phyloP scores from a whole-genome alignment of 1,140 invertebrate species.

The Drosophila suzukii region DNA sequence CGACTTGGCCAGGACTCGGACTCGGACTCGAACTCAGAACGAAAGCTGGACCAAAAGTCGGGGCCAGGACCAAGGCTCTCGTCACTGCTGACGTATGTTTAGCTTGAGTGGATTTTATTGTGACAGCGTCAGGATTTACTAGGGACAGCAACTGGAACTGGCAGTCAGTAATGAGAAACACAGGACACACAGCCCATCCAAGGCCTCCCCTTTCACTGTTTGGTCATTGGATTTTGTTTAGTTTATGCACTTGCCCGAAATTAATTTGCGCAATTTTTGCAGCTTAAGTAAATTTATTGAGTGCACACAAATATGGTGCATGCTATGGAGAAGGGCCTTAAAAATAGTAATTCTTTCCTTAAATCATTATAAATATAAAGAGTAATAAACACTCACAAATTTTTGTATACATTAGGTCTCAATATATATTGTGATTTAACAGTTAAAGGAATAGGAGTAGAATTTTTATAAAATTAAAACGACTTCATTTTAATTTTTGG shows the following conservation, averaged over 20 bases:
- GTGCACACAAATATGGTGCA: constrained; percentile 2
- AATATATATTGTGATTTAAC: too few relatives aligned
- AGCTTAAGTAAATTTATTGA: constrained; percentile 10
- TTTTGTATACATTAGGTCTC: too few relatives aligned
- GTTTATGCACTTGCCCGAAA: constrained; percentile 63
- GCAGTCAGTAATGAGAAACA: constrained; percentile 71
- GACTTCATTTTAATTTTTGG: too few relatives aligned
- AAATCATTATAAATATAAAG: not conserved
- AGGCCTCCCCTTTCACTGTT: not conserved
- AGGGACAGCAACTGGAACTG: constrained; percentile 71
- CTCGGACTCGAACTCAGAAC: constrained; percentile 4
- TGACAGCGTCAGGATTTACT: constrained; percentile 79
- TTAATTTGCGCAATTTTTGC: constrained; percentile 64
- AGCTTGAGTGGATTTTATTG: constrained; percentile 83
- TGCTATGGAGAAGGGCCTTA: not conserved
- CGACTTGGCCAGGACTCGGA: constrained; percentile 48
- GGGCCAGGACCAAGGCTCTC: constrained; percentile 45
- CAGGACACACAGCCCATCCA: constrained; percentile 2
- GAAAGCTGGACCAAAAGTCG: constrained; percentile 8
- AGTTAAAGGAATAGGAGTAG: not conserved
- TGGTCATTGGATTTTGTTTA: constrained; percentile 39
- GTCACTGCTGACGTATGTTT: constrained; percentile 77
- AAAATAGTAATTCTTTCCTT: not conserved
- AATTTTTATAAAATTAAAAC: not conserved
- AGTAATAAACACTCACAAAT: not conserved